Conservation (phyloP, 2,888 invertebrate species). For the Ischnus inquisitorius region DNA sequence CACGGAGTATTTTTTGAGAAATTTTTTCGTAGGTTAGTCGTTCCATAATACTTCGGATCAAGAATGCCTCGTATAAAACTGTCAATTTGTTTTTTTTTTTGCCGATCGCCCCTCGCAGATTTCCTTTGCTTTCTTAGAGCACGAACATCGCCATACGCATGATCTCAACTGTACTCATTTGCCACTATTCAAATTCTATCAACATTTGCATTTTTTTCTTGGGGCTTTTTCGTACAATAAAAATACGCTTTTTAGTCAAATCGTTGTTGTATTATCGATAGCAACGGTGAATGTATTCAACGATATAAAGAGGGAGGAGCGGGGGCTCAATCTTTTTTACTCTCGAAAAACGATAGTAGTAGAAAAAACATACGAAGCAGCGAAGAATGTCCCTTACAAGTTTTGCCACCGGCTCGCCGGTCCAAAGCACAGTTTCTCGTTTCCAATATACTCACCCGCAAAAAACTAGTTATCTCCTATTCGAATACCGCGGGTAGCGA, state of each 20-base stretch:
- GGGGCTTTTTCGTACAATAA: slow-evolving; percentile 32
- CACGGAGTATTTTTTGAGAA: slow-evolving; percentile 44
- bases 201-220: slow-evolving; percentile 47
- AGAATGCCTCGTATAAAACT: slow-evolving; percentile 67
- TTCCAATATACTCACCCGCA: slow-evolving; percentile 45
- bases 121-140: slow-evolving; percentile 39
- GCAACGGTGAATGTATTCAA: slow-evolving; percentile 37
- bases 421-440: slow-evolving; percentile 49
- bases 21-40: slow-evolving; percentile 60
- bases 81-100: slow-evolving; percentile 40
- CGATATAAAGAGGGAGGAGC: slow-evolving; percentile 25
- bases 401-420: background rate
- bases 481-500: slow-evolving; percentile 69
- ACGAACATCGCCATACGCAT: slow-evolving; percentile 48
- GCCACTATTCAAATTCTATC: slow-evolving; percentile 63
- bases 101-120: slow-evolving; percentile 44
- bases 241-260: slow-evolving; percentile 45
- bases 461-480: background rate
- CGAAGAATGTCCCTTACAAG: background rate
- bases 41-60: slow-evolving; percentile 62
- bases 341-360: background rate
- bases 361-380: background rate
- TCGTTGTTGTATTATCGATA: slow-evolving; percentile 54
- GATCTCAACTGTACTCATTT: slow-evolving; percentile 65
- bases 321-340: slow-evolving; percentile 5